Evolutionary conservation across 1,140 invertebrate genomes (phyloP).

Genomic region (Muscidifurax raptorellus): DNA sequence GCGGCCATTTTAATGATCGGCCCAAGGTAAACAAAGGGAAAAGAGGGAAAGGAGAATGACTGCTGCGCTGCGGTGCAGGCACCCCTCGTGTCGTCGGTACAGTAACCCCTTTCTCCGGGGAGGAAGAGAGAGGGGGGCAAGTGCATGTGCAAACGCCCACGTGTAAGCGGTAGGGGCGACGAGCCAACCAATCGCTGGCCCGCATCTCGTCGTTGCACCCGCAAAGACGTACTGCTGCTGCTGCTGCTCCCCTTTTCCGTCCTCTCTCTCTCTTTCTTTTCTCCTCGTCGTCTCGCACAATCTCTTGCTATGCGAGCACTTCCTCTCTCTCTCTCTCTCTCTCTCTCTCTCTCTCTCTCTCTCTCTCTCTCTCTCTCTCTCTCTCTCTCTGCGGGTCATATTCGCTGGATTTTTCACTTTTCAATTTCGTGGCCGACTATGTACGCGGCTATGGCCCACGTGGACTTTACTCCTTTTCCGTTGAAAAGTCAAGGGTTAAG

Average conservation of each 20-base stretch:
- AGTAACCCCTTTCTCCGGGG: constrained; percentile 64
- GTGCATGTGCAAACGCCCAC: constrained; percentile 65
- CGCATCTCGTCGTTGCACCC: constrained; percentile 55
- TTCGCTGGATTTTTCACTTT: neutral
- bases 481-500: no score
- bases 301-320: no score
- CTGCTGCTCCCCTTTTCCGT: neutral
- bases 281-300: neutral
- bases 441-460: no score
- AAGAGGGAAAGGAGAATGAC: constrained; percentile 59
- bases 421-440: neutral
- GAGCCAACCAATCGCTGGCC: constrained; percentile 68
- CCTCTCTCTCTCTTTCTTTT: neutral
- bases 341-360: constrained; percentile 8
- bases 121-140: constrained; percentile 35
- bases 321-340: constrained; percentile 5
- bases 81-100: constrained; percentile 65
- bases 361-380: constrained; percentile 11
- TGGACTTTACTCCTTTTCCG: no score
- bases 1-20: constrained; percentile 76
- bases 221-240: neutral
- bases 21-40: constrained; percentile 73
- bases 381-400: neutral
- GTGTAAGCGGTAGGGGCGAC: constrained; percentile 64
- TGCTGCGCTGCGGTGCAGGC: constrained; percentile 34